These are phyloP conservation scores for Euzetes globulus DNA, from an alignment of 2,888 invertebrate genomes.

Conservation along the genomic window DNA sequence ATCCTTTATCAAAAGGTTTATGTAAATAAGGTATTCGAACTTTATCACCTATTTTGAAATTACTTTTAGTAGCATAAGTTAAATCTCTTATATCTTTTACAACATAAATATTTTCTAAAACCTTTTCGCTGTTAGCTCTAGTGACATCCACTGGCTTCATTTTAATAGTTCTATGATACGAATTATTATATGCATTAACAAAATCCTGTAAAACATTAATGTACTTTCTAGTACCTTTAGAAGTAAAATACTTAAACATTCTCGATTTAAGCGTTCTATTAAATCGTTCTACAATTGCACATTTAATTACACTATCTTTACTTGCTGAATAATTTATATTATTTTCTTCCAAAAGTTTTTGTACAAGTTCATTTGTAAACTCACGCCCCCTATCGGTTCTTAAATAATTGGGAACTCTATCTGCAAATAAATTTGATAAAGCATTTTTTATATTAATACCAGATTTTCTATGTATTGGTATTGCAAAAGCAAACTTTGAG, in stretches of 20 bases:
- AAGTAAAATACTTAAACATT: slow-evolving; percentile 43
- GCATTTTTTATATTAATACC: slow-evolving; percentile 37
- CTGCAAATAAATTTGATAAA: slow-evolving; percentile 38
- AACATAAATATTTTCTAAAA: background rate
- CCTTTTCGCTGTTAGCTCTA: background rate
- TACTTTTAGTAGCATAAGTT: background rate
- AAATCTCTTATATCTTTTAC: background rate
- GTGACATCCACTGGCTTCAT: background rate
- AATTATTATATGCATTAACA: background rate
- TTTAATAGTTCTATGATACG: background rate
- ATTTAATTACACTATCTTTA: slow-evolving; percentile 43
- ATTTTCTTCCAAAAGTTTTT: slow-evolving; percentile 35
- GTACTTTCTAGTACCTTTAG: slow-evolving; percentile 22
- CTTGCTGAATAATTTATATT: slow-evolving; percentile 41
- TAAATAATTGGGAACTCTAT: slow-evolving; percentile 38
- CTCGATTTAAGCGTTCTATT: slow-evolving; percentile 44
- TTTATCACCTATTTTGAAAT: slow-evolving; percentile 16
- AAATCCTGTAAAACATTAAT: background rate
- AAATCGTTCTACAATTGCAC: slow-evolving; percentile 44
- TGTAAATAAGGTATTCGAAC: background rate
- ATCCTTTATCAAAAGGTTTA: slow-evolving; percentile 17
- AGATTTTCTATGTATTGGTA: slow-evolving; percentile 42
- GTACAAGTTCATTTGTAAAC: background rate
- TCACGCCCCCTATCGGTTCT: slow-evolving; percentile 35
- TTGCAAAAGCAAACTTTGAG: slow-evolving; percentile 42